Evolutionary conservation across 2,888 invertebrate genomes (phyloP).

Genomic region (Dioctria linearis): DNA sequence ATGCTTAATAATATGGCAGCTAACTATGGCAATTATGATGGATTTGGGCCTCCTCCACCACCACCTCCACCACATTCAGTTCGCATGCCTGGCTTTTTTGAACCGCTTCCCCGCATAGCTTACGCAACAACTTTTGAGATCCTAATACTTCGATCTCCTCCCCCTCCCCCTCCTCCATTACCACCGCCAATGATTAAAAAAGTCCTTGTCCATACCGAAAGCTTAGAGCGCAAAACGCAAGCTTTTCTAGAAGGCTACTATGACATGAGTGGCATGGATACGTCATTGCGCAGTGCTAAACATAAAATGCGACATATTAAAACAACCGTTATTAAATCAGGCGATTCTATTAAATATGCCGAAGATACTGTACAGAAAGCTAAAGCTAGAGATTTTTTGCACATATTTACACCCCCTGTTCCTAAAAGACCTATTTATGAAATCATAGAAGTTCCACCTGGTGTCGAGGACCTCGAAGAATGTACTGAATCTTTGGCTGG

Average conservation of each 20-base stretch:
- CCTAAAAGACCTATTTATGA: slow-evolving; percentile 68
- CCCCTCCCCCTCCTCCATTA: slow-evolving; percentile 67
- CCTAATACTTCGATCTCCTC: slow-evolving; percentile 66
- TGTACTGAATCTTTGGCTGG: slow-evolving; percentile 66
- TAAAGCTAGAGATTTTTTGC: slow-evolving; percentile 69
- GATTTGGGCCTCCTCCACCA: slow-evolving; percentile 62
- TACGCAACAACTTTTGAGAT: slow-evolving; percentile 71
- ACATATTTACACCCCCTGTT: slow-evolving; percentile 70
- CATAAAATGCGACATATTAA: slow-evolving; percentile 70
- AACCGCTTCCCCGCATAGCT: slow-evolving; percentile 69
- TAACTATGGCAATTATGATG: slow-evolving; percentile 58
- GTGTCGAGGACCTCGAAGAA: slow-evolving; percentile 61
- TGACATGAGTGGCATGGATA: slow-evolving; percentile 66
- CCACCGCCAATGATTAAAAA: slow-evolving; percentile 67
- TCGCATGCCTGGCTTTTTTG: slow-evolving; percentile 71
- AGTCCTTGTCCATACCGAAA: slow-evolving; percentile 69
- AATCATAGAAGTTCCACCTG: slow-evolving; percentile 67
- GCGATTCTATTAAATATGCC: slow-evolving; percentile 69
- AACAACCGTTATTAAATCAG: slow-evolving; percentile 68
- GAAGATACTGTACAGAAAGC: slow-evolving; percentile 71
- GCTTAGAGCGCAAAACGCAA: slow-evolving; percentile 69
- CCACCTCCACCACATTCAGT: slow-evolving; percentile 66
- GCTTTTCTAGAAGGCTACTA: slow-evolving; percentile 69
- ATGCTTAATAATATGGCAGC: slow-evolving; percentile 62
- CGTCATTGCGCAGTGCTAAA: slow-evolving; percentile 69